Conservation (phyloP, 2,113 vertebrate genomes). For the Gnathonemus longibarbis region DNA sequence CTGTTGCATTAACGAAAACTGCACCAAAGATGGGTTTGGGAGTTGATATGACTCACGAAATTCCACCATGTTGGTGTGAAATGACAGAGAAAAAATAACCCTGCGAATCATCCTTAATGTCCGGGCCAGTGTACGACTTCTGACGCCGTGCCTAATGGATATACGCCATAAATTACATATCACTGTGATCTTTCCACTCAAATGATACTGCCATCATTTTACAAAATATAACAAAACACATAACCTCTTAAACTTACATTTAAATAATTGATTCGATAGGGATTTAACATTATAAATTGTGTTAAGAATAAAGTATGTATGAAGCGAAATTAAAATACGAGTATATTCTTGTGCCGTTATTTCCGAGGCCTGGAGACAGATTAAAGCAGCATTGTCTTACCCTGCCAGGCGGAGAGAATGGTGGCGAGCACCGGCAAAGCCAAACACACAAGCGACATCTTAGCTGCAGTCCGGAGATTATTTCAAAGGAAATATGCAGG, state of each 20-base stretch:
- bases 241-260: not conserved
- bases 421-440: slow-evolving; percentile 46
- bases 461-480: slow-evolving; percentile 28
- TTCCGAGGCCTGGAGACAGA: slow-evolving; percentile 24
- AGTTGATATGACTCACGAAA: not conserved
- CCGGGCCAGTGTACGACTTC: not conserved
- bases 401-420: slow-evolving; percentile 50
- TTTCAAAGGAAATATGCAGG: slow-evolving; percentile 17
- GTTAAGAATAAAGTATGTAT: not conserved
- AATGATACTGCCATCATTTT: not conserved
- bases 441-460: slow-evolving; percentile 44
- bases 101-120: not conserved
- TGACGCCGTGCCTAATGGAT: not conserved
- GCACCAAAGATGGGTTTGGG: not conserved
- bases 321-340: not conserved
- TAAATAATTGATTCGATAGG: not conserved
- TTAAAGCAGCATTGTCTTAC: slow-evolving; percentile 47
- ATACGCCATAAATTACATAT: not conserved
- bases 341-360: not conserved
- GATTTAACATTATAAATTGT: not conserved
- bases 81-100: not conserved
- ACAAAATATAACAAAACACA: not conserved
- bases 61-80: slow-evolving; percentile 4
- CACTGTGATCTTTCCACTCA: not conserved
- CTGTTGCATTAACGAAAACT: not conserved